phyloP scores from a whole-genome alignment of 2,888 invertebrate genomes.

The Torymus tubicola region DNA sequence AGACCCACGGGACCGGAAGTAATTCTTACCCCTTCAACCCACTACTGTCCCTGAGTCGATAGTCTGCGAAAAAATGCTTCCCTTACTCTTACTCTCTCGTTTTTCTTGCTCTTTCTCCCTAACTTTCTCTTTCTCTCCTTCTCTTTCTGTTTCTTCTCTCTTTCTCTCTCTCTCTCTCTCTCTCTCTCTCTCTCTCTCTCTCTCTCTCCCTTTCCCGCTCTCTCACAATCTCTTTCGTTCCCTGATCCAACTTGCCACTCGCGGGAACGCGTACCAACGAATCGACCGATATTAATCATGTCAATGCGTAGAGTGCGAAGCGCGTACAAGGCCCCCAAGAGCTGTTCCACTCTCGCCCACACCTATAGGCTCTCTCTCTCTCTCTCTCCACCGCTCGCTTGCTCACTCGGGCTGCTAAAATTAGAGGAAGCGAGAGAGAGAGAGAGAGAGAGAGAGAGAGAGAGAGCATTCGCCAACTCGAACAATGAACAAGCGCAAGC shows the following conservation, averaged over 20 bases:
- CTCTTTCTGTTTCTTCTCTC: not conserved
- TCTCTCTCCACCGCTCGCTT: not conserved
- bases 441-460: no score
- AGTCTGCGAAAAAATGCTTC: no score
- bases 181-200: slow-evolving; percentile 12
- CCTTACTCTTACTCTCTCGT: not conserved
- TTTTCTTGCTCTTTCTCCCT: slow-evolving; percentile 1
- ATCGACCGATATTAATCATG: slow-evolving; percentile 32
- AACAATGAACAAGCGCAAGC: slow-evolving; percentile 11
- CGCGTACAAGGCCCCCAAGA: not conserved
- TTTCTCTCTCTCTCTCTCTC: not conserved
- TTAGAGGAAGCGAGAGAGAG: slow-evolving; percentile 4
- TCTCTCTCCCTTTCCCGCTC: not conserved
- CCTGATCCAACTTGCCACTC: not conserved
- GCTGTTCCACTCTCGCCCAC: not conserved
- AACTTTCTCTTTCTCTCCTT: not conserved
- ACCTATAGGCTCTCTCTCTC: not conserved
- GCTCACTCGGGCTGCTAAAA: slow-evolving; percentile 9
- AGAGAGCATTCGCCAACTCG: not conserved
- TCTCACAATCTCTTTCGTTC: no score
- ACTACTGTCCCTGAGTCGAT: no score
- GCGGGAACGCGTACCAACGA: not conserved
- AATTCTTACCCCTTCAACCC: no score
- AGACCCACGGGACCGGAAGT: no score
- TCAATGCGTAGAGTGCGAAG: slow-evolving; percentile 14